These are phyloP conservation scores for Zaprionus ghesquierei DNA, from an alignment of 1,140 invertebrate species.

Conservation along the genomic window DNA sequence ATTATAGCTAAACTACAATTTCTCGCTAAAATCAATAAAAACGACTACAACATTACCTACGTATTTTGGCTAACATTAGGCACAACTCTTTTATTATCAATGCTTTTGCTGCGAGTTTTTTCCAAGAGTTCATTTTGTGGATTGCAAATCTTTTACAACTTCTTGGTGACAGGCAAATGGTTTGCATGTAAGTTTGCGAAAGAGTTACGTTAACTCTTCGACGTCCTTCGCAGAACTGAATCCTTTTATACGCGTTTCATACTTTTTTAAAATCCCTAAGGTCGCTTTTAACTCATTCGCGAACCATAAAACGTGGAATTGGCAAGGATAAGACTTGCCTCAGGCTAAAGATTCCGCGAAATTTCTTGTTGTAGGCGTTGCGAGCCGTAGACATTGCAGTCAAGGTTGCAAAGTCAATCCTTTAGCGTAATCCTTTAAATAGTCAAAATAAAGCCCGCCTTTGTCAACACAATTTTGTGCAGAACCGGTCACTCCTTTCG, in stretches of 20 bases:
- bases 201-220: constrained; percentile 78
- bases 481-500: constrained; percentile 47
- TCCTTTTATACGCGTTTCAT: constrained; percentile 49
- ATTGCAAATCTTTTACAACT: constrained; percentile 35
- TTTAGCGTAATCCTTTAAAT: constrained; percentile 82
- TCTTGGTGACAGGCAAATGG: constrained; percentile 44
- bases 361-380: constrained; percentile 56
- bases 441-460: constrained; percentile 80
- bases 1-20: not conserved
- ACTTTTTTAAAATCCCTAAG: constrained; percentile 56
- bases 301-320: constrained; percentile 32
- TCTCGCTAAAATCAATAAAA: constrained; percentile 9
- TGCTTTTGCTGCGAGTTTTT: constrained; percentile 9
- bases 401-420: constrained; percentile 80
- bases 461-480: constrained; percentile 75
- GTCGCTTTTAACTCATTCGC: constrained; percentile 65
- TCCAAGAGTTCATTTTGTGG: constrained; percentile 26
- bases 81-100: constrained; percentile 9
- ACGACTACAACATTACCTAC: constrained; percentile 18
- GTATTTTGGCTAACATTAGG: constrained; percentile 53
- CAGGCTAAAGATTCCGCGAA: constrained; percentile 55
- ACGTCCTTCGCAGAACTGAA: constrained; percentile 57
- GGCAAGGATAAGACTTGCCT: not conserved
- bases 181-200: constrained; percentile 75
- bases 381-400: constrained; percentile 33